Evolutionary conservation across 1,140 invertebrate species (phyloP), one percentile per base, ranked within the genome.

Genomic region (Mya arenaria): DNA sequence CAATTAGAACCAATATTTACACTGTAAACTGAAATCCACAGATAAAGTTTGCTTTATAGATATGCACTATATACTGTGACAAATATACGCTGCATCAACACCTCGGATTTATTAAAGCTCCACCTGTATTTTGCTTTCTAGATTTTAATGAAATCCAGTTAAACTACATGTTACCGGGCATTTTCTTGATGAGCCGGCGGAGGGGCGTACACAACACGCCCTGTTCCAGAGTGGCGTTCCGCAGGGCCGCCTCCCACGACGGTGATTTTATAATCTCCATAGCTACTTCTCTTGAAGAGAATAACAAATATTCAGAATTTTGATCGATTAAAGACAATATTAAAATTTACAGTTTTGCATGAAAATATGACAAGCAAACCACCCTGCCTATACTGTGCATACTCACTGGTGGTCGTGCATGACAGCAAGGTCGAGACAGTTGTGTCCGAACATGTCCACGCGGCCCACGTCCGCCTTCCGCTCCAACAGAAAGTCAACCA

Each of bases 381-480:
- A n/a, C n/a, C n/a, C n/a, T n/a, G n/a, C n/a, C n/a, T n/a, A n/a
- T n/a, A n/a, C 17, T 19, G 25, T 23, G 15, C 17, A 13, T 32
- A 17, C 74, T 86, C 86, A 91, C 91, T 84, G 85, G 36, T 90
- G 84, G 28, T 86, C 87, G 69, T 90, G 84, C 56, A 89, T 87
- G 73, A 94, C 92, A n/a, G 93, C 93, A 30, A 92, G 66, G 84
- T 93, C 93, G 8, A 93, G 83, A 62, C 91, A 92, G 83, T 93
- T 93, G 58, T 85, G 85, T 19, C 89, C 87, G 15, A 90, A 69
- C 3, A 84, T 75, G 78, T 93, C 92, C 25, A 69, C 65, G 17
- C 86, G 78, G 6, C 80, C 56, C 19, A 93, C 87, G 66, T 87
- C 84, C 28, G 91, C 90, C 62, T 89, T 85, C 55, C 69, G 73